phyloP scores from a whole-genome alignment of 64 coral and sea anemone genomes.

The Stichodactyla mertensii region DNA sequence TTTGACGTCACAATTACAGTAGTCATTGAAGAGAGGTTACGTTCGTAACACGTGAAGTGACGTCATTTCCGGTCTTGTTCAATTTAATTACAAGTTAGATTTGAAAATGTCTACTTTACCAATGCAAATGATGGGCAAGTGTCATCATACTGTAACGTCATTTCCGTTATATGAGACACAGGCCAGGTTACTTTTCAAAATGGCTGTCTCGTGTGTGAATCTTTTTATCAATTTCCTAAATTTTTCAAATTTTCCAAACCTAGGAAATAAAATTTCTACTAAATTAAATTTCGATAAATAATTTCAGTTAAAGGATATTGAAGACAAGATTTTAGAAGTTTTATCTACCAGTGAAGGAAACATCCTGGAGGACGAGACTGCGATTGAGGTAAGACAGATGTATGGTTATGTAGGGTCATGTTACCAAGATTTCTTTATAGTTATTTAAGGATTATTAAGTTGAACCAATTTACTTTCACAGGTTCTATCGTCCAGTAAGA shows the following conservation, averaged over 20 bases:
- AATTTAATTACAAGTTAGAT: too few relatives aligned
- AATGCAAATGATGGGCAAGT: background rate
- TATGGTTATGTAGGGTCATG: background rate
- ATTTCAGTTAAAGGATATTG: slow-evolving; percentile 87
- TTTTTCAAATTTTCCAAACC: background rate
- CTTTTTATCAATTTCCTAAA: background rate
- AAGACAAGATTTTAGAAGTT: slow-evolving; percentile 99
- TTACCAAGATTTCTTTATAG: background rate
- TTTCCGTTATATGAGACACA: too few relatives aligned
- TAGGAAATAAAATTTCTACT: background rate
- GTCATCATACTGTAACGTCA: too few relatives aligned
- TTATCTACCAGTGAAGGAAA: slow-evolving; percentile 93
- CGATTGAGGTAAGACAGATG: slow-evolving; percentile 67
- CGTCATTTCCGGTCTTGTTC: background rate
- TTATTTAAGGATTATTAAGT: background rate
- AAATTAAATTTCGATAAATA: background rate
- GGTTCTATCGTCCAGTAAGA: slow-evolving; percentile 95
- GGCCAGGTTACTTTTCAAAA: too few relatives aligned
- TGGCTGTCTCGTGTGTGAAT: too few relatives aligned
- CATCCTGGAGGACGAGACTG: slow-evolving; percentile 92
- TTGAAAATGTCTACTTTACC: too few relatives aligned
- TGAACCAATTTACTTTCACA: background rate
- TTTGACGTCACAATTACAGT: too few relatives aligned
- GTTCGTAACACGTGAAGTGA: background rate
- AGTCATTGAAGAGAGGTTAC: too few relatives aligned